Evolutionary conservation across 2,888 invertebrate species (phyloP), one percentile per base, ranked within the genome.

Genomic region (Penaeus monodon): DNA sequence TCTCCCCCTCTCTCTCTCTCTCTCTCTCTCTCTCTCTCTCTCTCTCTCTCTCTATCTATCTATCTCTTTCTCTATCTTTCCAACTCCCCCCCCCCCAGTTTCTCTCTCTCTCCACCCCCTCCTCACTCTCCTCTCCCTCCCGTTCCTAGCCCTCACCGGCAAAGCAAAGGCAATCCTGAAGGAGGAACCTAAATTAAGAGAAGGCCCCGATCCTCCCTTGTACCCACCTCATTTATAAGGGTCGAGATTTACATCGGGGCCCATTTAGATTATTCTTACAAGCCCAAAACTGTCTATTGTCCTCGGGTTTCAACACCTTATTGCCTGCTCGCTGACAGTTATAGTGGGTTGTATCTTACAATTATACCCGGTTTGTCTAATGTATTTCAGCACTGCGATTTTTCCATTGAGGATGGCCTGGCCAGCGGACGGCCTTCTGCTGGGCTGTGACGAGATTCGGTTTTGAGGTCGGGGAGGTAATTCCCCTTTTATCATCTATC

Each of bases 281-380:
- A 80, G 65, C 80, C 80, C 80, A 64, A 80, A 80, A 80, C 80
- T 80, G 80, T 80, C 80, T 80, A 80, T 80, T 80, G 80, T 80
- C 80, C 80, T 65, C 80, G 65, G 66, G 80, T 80, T 80, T 80
- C 80, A 80, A 80, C 80, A 80, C 80, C 80, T 80, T 80, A 80
- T 80, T 80, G 80, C 80, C 80, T 80, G 80, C 66, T 80, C 80
- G 65, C 80, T 80, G 80, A 80, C 80, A 80, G 80, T 80, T 66
- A 80, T 64, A 33, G 80, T 64, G 66, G 80, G 80, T 49, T 49
- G 38, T 80, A 80, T 80, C 80, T 80, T 80, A 80, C 80, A 80
- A 80, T 80, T 80, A 80, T 80, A 44, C 80, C 80, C 79, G 65
- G 38, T 66, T 66, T 65, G n/a, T 79, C 33, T 74, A 20, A 33